These are phyloP conservation scores for Saccopteryx leptura DNA, from an alignment of 2,113 vertebrate genomes.

Conservation along the genomic window DNA sequence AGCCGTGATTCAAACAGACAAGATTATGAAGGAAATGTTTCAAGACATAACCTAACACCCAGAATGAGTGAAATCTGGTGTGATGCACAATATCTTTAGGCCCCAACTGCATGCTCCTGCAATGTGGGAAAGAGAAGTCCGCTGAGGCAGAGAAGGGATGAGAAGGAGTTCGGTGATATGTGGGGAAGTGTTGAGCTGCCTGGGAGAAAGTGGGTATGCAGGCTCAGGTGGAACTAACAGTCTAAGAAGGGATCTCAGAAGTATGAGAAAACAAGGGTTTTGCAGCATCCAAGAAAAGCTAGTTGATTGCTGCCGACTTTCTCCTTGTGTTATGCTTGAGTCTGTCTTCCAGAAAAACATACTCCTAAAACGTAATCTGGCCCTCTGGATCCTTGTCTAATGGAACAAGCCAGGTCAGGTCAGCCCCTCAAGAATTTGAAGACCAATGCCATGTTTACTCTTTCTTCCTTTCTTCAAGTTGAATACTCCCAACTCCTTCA, in stretches of 20 bases:
- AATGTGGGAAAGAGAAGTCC: neutral
- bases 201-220: neutral
- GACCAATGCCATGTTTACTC: neutral
- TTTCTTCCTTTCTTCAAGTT: neutral
- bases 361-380: neutral
- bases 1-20: neutral
- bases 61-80: neutral
- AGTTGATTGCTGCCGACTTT: neutral
- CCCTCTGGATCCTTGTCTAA: neutral
- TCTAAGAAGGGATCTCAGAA: neutral
- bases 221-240: neutral
- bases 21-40: neutral
- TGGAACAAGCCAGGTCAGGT: neutral
- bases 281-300: neutral
- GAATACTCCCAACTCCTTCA: neutral
- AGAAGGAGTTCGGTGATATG: neutral
- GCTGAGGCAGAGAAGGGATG: neutral
- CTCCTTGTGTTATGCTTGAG: neutral
- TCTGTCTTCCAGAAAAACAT: neutral
- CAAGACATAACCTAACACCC: neutral
- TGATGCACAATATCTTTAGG: neutral
- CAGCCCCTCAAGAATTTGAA: neutral
- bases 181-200: neutral
- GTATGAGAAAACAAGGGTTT: neutral
- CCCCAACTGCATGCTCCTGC: neutral